These are phyloP conservation scores for Brachionus plicatilis DNA, from an alignment of 1,140 invertebrate species.

Conservation along the genomic window DNA sequence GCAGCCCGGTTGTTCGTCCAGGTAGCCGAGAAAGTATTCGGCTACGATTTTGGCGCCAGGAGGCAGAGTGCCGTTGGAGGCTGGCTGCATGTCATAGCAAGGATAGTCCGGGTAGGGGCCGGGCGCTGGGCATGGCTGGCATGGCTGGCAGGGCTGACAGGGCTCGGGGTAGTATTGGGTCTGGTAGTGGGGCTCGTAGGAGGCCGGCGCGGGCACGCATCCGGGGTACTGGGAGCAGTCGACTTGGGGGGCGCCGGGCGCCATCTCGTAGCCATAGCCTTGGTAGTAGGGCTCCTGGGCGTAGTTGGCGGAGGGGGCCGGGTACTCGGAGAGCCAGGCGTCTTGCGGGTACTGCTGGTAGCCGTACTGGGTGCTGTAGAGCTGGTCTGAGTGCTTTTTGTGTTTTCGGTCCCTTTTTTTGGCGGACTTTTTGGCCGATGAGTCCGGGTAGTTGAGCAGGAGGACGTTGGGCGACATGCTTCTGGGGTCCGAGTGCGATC, in stretches of 20 bases:
- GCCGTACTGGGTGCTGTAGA: not conserved
- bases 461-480: not conserved
- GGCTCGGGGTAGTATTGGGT: not conserved
- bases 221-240: conserved; percentile 12
- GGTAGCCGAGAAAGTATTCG: conserved; percentile 32
- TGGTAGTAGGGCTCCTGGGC: not conserved
- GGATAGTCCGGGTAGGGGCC: not conserved
- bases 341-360: conserved; percentile 31
- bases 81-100: not conserved
- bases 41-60: conserved; percentile 40
- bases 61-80: conserved; percentile 6
- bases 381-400: not conserved
- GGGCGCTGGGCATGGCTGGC: not conserved
- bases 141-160: not conserved
- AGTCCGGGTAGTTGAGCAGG: not conserved
- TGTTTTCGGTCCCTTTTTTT: conserved; percentile 26
- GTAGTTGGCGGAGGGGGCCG: not conserved
- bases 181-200: not conserved
- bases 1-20: conserved; percentile 15
- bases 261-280: not conserved
- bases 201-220: not conserved
- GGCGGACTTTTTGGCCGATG: not conserved
- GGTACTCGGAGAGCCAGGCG: not conserved
- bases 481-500: conserved; percentile 2
- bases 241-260: conserved; percentile 26